These are phyloP conservation scores for Lutraria lutraria DNA, from an alignment of 2,888 invertebrate genomes.

Conservation along the genomic window DNA sequence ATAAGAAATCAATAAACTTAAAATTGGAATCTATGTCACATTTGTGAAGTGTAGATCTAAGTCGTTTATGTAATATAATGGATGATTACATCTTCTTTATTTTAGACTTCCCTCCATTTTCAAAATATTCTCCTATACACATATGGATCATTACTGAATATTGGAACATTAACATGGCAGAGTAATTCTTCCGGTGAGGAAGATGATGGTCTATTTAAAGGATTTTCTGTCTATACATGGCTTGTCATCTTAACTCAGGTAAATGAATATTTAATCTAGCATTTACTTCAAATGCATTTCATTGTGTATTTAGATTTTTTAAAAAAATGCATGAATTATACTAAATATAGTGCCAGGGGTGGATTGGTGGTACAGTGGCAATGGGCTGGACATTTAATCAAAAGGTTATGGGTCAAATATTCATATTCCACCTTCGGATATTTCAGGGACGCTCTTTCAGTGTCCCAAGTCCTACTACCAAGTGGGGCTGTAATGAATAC, in stretches of 20 bases:
- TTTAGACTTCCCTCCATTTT: constrained; percentile 83
- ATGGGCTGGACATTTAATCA: no score
- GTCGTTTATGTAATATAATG: no score
- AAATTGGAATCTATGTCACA: no score
- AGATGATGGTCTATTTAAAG: constrained; percentile 76
- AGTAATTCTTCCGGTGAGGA: neutral
- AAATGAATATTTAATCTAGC: neutral
- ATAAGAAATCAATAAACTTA: no score
- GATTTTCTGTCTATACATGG: constrained; percentile 81
- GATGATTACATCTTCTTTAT: neutral
- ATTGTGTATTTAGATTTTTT: neutral
- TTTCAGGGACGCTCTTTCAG: no score
- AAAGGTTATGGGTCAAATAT: no score
- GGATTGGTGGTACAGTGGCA: no score
- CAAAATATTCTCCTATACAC: constrained; percentile 85
- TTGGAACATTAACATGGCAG: constrained; percentile 70
- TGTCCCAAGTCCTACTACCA: no score
- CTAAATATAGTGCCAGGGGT: no score
- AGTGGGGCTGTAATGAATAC: no score
- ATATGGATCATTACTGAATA: constrained; percentile 83
- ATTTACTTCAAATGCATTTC: neutral
- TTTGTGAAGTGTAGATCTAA: no score
- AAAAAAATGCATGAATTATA: neutral
- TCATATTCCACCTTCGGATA: no score
- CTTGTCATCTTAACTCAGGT: constrained; percentile 83